Evolutionary conservation across 1,140 invertebrate genomes (phyloP).

Genomic region (Macrobrachium nipponense): DNA sequence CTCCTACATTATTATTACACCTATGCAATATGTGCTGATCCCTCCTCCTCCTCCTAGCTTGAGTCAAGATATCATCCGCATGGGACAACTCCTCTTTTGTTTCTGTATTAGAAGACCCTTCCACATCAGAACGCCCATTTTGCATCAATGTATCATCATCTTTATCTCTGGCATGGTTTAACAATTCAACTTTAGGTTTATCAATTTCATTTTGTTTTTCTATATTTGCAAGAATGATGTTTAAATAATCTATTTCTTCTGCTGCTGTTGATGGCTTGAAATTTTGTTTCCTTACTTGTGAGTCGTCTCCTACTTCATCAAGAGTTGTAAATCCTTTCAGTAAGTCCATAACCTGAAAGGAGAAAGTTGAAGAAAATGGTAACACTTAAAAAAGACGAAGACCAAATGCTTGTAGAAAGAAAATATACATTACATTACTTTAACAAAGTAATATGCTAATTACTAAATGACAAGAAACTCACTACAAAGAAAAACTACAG

Average conservation of each 20-base stretch:
- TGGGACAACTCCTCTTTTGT: constrained; percentile 21
- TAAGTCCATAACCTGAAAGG: constrained; percentile 16
- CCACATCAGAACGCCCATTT: not conserved
- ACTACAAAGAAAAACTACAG: too few species aligned
- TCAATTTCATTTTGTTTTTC: constrained; percentile 29
- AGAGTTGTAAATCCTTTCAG: constrained; percentile 20
- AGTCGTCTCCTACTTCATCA: constrained; percentile 46
- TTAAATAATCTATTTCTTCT: constrained; percentile 56
- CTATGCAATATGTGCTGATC: not conserved
- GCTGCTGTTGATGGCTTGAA: constrained; percentile 55
- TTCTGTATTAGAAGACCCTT: not conserved
- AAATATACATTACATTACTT: not conserved
- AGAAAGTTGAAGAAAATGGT: not conserved
- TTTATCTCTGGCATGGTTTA: not conserved
- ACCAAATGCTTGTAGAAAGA: not conserved
- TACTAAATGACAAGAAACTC: not conserved
- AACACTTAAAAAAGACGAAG: not conserved
- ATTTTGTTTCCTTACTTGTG: constrained; percentile 48
- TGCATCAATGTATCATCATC: not conserved
- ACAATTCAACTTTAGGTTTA: not conserved
- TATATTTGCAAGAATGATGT: constrained; percentile 52
- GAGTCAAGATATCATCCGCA: constrained; percentile 54
- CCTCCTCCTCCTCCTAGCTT: constrained; percentile 23
- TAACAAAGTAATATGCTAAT: not conserved
- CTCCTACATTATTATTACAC: too few species aligned